These are phyloP conservation scores for Leucozona laternaria DNA, from an alignment of 2,888 invertebrate species.

Conservation along the genomic window DNA sequence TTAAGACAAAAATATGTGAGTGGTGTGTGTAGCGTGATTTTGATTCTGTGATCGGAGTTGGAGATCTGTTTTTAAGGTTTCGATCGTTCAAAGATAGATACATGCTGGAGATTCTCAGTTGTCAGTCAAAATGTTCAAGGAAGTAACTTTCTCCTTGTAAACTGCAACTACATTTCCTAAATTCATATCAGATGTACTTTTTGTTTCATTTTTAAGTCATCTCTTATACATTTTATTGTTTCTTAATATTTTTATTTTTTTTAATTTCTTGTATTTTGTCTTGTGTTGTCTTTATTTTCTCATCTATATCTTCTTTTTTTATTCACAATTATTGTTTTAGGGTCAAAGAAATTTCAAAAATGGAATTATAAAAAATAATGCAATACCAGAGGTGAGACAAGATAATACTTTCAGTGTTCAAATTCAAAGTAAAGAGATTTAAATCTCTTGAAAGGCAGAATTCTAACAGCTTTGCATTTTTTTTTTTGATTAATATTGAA, in stretches of 20 bases:
- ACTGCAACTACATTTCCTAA: not conserved
- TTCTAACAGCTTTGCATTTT: constrained; percentile 69
- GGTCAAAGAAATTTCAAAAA: constrained; percentile 81
- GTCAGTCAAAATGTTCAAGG: constrained; percentile 9
- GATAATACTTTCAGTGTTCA: constrained; percentile 16
- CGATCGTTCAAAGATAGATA: not conserved
- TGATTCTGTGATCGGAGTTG: constrained; percentile 22
- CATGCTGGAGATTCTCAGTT: constrained; percentile 9
- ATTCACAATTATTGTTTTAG: constrained; percentile 79
- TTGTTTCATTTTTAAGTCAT: constrained; percentile 41
- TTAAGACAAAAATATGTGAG: not conserved
- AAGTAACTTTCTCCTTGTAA: not conserved
- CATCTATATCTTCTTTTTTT: constrained; percentile 73
- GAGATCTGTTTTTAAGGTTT: not conserved
- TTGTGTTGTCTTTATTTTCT: constrained; percentile 76
- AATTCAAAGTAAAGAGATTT: constrained; percentile 14
- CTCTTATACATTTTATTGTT: constrained; percentile 28
- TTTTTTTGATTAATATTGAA: constrained; percentile 17
- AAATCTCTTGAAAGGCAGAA: constrained; percentile 13
- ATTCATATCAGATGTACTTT: constrained; percentile 41
- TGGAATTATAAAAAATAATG: constrained; percentile 82
- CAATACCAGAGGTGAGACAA: constrained; percentile 83
- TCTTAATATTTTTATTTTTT: constrained; percentile 47
- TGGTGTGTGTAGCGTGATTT: not conserved
- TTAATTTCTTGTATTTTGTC: constrained; percentile 71